phyloP scores from a whole-genome alignment of 2,888 invertebrate genomes.

The Andrena haemorrhoa region DNA sequence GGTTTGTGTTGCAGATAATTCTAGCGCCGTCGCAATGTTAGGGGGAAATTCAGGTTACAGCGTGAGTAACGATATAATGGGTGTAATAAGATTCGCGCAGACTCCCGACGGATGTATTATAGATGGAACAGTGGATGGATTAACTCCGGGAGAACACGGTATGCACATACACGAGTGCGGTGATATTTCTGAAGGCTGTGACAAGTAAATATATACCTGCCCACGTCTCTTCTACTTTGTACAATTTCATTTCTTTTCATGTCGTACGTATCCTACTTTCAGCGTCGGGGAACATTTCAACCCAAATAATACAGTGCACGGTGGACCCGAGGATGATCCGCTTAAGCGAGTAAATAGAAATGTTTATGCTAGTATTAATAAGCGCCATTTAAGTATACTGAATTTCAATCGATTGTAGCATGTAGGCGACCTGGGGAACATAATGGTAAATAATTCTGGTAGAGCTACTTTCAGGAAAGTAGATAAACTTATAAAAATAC shows the following conservation, averaged over 20 bases:
- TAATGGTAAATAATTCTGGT: conserved; percentile 87
- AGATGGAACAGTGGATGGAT: conserved; percentile 94
- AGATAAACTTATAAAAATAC: conserved; percentile 88
- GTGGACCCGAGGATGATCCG: conserved; percentile 85
- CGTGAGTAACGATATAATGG: conserved; percentile 86
- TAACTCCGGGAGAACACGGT: conserved; percentile 88
- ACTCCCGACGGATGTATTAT: conserved; percentile 88
- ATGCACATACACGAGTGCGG: conserved; percentile 90
- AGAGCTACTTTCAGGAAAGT: conserved; percentile 89
- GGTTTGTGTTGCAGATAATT: conserved; percentile 73
- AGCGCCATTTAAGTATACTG: background rate
- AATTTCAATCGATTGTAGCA: conserved; percentile 79
- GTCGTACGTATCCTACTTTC: conserved; percentile 55
- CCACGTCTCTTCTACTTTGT: background rate
- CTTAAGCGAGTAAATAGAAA: conserved; percentile 82
- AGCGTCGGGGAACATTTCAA: conserved; percentile 89
- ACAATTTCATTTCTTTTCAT: background rate
- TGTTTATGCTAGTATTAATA: background rate
- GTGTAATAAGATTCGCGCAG: conserved; percentile 92
- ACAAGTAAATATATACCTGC: conserved; percentile 82
- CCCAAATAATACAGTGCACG: conserved; percentile 86
- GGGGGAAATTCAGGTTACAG: conserved; percentile 84
- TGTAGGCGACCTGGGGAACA: conserved; percentile 89
- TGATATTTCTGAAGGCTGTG: conserved; percentile 89
- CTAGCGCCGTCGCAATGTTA: conserved; percentile 92